These are phyloP conservation scores for Sciurus vulgaris DNA, from an alignment of 2,797 vertebrate genomes.

Conservation along the genomic window DNA sequence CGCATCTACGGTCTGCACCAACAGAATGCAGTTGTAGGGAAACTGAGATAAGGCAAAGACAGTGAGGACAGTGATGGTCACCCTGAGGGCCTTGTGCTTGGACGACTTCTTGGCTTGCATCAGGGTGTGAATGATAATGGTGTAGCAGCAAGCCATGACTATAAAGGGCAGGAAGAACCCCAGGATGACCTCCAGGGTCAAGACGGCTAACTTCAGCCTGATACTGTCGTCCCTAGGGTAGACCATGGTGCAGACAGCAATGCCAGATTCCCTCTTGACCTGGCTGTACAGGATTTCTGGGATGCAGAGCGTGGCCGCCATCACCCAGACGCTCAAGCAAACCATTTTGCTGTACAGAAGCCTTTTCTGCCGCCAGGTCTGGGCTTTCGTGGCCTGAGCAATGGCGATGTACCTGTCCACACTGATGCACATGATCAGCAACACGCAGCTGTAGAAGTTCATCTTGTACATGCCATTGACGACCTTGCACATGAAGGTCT, in stretches of 20 bases:
- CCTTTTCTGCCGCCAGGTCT: constrained; percentile 88
- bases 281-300: constrained; percentile 92
- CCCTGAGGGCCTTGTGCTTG: constrained; percentile 94
- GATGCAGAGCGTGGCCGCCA: constrained; percentile 89
- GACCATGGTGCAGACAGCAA: constrained; percentile 86
- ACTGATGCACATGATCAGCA: constrained; percentile 95
- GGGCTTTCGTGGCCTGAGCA: constrained; percentile 90
- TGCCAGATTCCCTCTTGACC: rapidly evolving
- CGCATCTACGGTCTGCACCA: constrained; percentile 89
- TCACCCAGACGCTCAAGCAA: constrained; percentile 90
- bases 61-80: constrained; percentile 91
- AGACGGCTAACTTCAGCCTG: constrained; percentile 88
- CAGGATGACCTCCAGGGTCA: constrained; percentile 91
- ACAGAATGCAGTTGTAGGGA: constrained; percentile 91
- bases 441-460: constrained; percentile 94
- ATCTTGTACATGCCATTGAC: constrained; percentile 93
- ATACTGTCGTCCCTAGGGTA: constrained; percentile 85
- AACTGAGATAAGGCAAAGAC: constrained; percentile 94
- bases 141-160: constrained; percentile 93
- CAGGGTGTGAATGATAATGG: constrained; percentile 92
- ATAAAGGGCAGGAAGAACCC: constrained; percentile 93
- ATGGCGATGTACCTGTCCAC: constrained; percentile 94
- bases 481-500: constrained; percentile 89
- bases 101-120: constrained; percentile 92
- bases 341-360: constrained; percentile 91